phyloP scores from a whole-genome alignment of 2,113 vertebrate species.

The Saguinus imperator region DNA sequence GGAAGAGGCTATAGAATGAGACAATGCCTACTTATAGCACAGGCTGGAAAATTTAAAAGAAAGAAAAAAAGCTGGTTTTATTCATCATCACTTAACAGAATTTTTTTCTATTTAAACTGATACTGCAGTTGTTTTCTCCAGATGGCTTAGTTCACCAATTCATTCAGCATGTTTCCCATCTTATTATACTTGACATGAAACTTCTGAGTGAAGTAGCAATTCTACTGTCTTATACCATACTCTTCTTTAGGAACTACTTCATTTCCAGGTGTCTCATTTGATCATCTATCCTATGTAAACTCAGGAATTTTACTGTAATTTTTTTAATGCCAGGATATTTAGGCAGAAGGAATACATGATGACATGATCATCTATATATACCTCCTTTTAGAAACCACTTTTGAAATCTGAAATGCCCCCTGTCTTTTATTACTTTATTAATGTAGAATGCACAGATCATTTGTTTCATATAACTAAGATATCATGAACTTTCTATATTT shows the following conservation, averaged over 20 bases:
- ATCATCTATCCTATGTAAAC: slow-evolving; percentile 14
- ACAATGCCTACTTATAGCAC: background rate
- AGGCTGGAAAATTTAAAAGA: background rate
- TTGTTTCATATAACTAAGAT: slow-evolving; percentile 34
- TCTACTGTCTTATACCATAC: background rate
- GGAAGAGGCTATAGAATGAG: slow-evolving; percentile 18
- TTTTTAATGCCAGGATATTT: slow-evolving; percentile 45
- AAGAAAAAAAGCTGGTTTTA: background rate
- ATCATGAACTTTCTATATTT: background rate
- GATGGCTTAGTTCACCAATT: background rate
- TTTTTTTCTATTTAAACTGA: background rate
- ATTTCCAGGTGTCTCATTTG: slow-evolving; percentile 28
- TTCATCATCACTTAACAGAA: background rate
- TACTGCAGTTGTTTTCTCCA: slow-evolving; percentile 1
- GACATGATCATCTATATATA: background rate
- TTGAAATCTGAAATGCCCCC: slow-evolving; percentile 44
- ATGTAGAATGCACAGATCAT: background rate
- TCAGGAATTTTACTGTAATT: slow-evolving; percentile 23
- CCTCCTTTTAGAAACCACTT: slow-evolving; percentile 28
- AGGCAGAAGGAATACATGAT: slow-evolving; percentile 26
- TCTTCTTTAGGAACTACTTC: slow-evolving; percentile 26
- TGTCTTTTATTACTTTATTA: slow-evolving; percentile 3
- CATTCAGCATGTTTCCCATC: background rate
- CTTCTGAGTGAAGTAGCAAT: slow-evolving; percentile 20
- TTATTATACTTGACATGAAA: background rate